These are phyloP conservation scores for Polyommatus iphigenia DNA, from an alignment of 2,888 invertebrate species.

Conservation along the genomic window DNA sequence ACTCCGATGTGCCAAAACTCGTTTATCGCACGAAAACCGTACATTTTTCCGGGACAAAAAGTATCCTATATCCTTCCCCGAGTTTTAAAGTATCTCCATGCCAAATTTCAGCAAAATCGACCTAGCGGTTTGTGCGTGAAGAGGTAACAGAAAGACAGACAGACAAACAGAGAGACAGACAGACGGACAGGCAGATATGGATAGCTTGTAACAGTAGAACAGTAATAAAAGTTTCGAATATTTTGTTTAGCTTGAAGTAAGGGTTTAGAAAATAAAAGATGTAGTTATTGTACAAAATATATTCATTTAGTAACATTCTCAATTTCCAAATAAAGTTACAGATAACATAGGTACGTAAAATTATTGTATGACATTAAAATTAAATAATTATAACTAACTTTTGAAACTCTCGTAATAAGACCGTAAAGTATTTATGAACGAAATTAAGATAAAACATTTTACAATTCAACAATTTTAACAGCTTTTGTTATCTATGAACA, in stretches of 20 bases:
- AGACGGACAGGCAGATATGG: no score
- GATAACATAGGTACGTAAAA: conserved; percentile 42
- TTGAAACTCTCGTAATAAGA: neutral
- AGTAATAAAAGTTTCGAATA: no score
- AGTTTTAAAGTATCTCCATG: no score
- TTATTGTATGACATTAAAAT: neutral
- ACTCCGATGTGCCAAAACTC: no score
- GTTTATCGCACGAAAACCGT: no score
- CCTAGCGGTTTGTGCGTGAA: no score
- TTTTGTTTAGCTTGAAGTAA: neutral
- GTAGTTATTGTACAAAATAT: conserved; percentile 56
- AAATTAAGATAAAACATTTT: conserved; percentile 1
- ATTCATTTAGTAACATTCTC: conserved; percentile 56
- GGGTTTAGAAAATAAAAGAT: conserved; percentile 20
- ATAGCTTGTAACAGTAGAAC: no score
- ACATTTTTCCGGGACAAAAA: no score
- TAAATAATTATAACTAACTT: neutral
- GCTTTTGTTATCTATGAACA: neutral
- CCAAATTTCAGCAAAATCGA: no score
- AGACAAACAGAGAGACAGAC: no score
- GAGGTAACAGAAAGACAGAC: no score
- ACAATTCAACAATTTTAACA: neutral
- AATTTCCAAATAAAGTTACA: conserved; percentile 43
- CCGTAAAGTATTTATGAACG: neutral
- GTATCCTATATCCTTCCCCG: no score